Base-by-base conservation (phyloP, 35 echinoderm and acorn worm genomes). In the Chiridota heheva region DNA sequence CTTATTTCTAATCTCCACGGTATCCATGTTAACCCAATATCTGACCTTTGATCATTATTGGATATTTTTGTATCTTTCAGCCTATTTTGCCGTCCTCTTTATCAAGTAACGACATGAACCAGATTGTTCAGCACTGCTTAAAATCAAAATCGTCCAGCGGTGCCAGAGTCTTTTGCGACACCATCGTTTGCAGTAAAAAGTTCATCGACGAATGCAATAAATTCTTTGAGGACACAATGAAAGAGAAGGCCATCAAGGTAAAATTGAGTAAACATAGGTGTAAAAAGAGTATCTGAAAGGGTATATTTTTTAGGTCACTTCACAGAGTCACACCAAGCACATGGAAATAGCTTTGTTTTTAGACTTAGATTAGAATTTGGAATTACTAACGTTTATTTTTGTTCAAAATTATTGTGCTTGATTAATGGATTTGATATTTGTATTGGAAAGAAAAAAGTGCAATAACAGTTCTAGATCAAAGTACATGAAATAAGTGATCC, bases 11-110 rank as follows among this genome's bases (percentile, higher is more conserved):
- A n/a, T n/a, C n/a, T n/a, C n/a, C n/a, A 53, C 22, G 22, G 48
- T 53, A 22, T 10, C 48, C 48, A 53, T 22, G 22, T 53, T 22
- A 13, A 53, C 48, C 48, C 10, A n/a, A n/a, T n/a, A n/a, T n/a
- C n/a, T n/a, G n/a, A n/a, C n/a, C n/a, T n/a, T n/a, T n/a, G n/a
- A n/a, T n/a, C n/a, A n/a, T n/a, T n/a, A n/a, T n/a, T n/a, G n/a
- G n/a, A n/a, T 15, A 26, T 45, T 38, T 86, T 28, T 55, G 28
- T 73, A 13, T 66, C 16, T 79, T 63, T 17, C 88, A 97, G 94
- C 94, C 94, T 36, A 67, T 97, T 40, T 85, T 97, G 20, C 94
- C 94, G 1, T 88, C 77, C 47, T 87, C 84, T 33, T 80, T 97
- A 40, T 83, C 88, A 34, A 47, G 41, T 33, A 58, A 44, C 7